Base-by-base conservation (phyloP, 2,797 vertebrate species). In the Channallabes apus region DNA sequence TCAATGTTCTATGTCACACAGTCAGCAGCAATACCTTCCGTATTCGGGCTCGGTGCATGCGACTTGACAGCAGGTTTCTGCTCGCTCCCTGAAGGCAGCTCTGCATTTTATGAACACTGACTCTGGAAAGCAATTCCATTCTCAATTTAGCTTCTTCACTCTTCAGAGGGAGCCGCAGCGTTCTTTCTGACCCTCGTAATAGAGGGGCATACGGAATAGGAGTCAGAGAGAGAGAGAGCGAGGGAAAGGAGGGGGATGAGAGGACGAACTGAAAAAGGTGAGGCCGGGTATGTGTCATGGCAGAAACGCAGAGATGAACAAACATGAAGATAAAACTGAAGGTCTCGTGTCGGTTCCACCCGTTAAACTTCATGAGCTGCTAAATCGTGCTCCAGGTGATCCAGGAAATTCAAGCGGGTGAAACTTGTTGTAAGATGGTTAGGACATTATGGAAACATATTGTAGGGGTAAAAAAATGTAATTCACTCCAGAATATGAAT, bases 111-210 rank as follows among this genome's bases (percentile, higher is more conserved):
- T 80, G 76, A 88, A 86, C 80, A 78, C 54, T 68, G 51, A 56
- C 51, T 51, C 77, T 84, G 80, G 38, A 73, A 87, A 72, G 58
- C 76, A 85, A 80, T 86, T 76, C 32, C 76, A 73, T 83, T 87
- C 32, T 75, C 85, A 86, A 69, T 86, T 78, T 86, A 71, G 80
- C 73, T 65, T 56, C 6, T 15, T 61, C n/a, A 68, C 81, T 80
- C 80, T 76, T 80, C 80, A 58, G 51, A 83, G 35, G 65, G 64
- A 78, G 64, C 80, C 51, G 27, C 46, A 17, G 71, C 15, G 12
- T 54, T 46, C n/a, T 38, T 79, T 79, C 65, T 79, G 80, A 71
- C 64, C 73, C 56, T 58, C 6, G 38, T 86, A 86, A 86, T 82
- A 71, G 76, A 61, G 80, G 41, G 69, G 14, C 56, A n/a, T 61